A percentile compares a stretch with the other conserved stretches of the same genome.
Evolutionary conservation across 2,888 invertebrate species (phyloP).

Genomic region (Brachylomia viminalis): DNA sequence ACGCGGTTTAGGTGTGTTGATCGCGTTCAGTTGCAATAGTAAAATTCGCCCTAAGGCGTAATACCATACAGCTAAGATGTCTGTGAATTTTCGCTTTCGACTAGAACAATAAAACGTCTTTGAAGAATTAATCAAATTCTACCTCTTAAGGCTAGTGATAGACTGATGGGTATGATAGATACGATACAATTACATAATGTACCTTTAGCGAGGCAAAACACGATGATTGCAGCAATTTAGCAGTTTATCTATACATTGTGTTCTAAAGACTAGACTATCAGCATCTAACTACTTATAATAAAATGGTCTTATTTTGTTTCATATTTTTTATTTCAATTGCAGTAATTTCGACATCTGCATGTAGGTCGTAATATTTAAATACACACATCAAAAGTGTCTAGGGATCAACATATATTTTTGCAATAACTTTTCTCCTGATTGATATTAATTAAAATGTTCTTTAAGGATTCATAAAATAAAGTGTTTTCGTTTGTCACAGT

Average conservation of each 20-base stretch:
- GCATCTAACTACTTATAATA: conserved; percentile 11
- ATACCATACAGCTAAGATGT: not conserved
- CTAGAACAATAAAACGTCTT: not conserved
- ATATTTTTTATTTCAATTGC: conserved; percentile 12
- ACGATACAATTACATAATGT: conserved; percentile 28
- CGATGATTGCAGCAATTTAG: conserved; percentile 51
- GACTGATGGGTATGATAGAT: not conserved
- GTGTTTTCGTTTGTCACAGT: too few relatives aligned
- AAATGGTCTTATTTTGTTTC: conserved; percentile 15
- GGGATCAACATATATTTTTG: too few relatives aligned
- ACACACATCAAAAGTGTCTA: too few relatives aligned
- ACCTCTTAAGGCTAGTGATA: conserved; percentile 11
- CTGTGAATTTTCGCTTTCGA: not conserved
- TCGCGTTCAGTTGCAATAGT: too few relatives aligned
- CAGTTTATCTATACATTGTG: conserved; percentile 53
- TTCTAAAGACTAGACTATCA: conserved; percentile 42
- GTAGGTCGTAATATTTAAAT: not conserved
- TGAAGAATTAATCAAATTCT: not conserved
- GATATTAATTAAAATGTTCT: too few relatives aligned
- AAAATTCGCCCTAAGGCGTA: too few relatives aligned
- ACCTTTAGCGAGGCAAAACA: conserved; percentile 10
- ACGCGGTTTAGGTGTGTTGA: too few relatives aligned
- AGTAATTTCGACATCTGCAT: conserved; percentile 2
- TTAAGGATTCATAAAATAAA: too few relatives aligned
- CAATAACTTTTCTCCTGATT: too few relatives aligned